Evolutionary conservation across 2,888 invertebrate species (phyloP), one percentile per base, ranked within the genome.

Genomic region (Frankliniella intonsa): DNA sequence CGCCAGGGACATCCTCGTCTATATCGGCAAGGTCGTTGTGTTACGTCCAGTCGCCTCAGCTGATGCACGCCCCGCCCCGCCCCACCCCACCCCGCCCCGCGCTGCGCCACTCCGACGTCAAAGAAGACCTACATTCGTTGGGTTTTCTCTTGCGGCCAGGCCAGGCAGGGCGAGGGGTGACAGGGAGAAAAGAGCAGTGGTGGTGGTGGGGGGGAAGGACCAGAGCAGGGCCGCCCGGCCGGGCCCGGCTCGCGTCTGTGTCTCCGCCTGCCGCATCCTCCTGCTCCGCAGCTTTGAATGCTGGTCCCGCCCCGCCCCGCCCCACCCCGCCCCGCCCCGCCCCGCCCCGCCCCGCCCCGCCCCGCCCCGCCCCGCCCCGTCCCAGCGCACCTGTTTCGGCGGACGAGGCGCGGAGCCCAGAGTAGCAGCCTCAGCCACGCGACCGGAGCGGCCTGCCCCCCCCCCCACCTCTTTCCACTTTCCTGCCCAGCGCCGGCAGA

Each of bases 91-190:
- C 55, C 55, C 55, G 69, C 12, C 69, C 22, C 22, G 69, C 69
- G 12, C 69, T 11, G 69, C 22, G 69, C 12, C 69, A 76, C 62
- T 17, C 62, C 19, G 62, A 17, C 62, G 62, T 8, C 62, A 25
- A 25, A 76, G 25, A 25, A 76, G 69, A 76, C 69, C 69, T 76
- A 76, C 69, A 76, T 76, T 76, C 69, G 25, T 25, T 5, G 69
- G 69, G 9, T 76, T 69, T 25, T 76, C 69, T 25, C 69, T 76
- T 22, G 12, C 12, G 69, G 22, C 38, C 38, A 38, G 38, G 38
- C 3, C 38, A 5, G 5, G 38, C 38, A 38, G 38, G n/a, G n/a
- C n/a, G n/a, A n/a, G n/a, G 17, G 55, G 55, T 55, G 55, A 11
- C 55, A 14, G 0, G 55, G 55, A 55, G 17, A 55, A 55, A 19